Conservation (phyloP, 2,113 vertebrate species). For the Oreochromis niloticus region DNA sequence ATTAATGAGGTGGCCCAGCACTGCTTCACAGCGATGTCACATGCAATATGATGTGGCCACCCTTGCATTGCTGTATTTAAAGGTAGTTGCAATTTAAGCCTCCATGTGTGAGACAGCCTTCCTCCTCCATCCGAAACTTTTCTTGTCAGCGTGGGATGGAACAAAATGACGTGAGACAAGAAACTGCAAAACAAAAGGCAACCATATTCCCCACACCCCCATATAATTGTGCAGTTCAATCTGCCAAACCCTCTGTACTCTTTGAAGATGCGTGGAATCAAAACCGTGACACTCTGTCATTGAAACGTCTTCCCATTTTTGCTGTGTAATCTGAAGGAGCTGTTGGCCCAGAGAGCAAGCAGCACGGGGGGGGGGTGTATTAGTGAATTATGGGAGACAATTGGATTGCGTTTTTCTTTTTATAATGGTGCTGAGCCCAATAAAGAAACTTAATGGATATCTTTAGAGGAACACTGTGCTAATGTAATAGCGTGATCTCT, state of each 20-base stretch:
- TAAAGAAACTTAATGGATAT: constrained; percentile 37
- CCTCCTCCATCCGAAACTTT: background rate
- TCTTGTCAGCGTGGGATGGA: background rate
- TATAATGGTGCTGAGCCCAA: constrained; percentile 11
- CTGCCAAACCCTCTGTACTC: background rate
- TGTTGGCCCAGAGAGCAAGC: background rate
- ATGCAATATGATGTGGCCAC: background rate
- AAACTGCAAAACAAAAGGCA: background rate
- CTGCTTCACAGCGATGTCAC: background rate
- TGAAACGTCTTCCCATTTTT: constrained; percentile 4
- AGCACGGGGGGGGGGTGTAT: background rate
- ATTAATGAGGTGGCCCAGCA: background rate
- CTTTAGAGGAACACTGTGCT: constrained; percentile 2
- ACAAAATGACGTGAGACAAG: background rate
- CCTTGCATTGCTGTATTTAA: background rate
- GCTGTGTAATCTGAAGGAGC: background rate
- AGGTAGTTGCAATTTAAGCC: background rate
- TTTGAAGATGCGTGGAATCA: background rate
- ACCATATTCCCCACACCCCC: background rate
- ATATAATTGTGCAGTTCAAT: background rate
- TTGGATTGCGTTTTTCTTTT: constrained; percentile 10
- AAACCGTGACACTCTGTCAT: background rate
- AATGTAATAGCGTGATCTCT: constrained; percentile 18
- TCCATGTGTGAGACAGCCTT: background rate
- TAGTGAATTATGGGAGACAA: constrained; percentile 25